These are phyloP conservation scores for Neomorphus geoffroyi DNA, from an alignment of 2,797 vertebrate genomes.

Conservation along the genomic window DNA sequence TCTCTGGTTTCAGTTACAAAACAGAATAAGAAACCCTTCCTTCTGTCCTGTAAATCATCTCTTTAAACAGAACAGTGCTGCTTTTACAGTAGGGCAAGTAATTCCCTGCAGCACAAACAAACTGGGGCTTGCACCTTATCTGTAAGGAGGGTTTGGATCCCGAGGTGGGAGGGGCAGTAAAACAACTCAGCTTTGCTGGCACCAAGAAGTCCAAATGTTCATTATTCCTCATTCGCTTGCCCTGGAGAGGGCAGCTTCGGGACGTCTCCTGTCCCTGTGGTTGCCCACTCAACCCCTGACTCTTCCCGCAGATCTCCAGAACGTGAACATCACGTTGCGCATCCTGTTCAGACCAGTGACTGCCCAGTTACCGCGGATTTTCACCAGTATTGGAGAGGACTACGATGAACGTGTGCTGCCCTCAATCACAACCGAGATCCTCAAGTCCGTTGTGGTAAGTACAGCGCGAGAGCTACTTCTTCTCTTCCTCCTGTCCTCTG, in stretches of 20 bases:
- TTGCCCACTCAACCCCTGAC: not conserved
- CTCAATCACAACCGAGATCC: conserved; percentile 96
- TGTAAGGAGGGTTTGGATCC: not conserved
- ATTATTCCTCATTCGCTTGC: no score
- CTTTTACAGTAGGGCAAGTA: no score
- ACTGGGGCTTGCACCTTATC: not conserved
- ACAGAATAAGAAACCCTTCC: no score
- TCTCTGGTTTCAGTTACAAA: no score
- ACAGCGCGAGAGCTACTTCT: fast-evolving
- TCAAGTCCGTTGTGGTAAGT: conserved; percentile 96
- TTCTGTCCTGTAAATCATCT: not conserved
- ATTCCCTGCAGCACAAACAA: not conserved
- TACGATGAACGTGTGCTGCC: conserved; percentile 96
- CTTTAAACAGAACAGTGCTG: not conserved
- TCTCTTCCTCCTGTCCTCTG: not conserved
- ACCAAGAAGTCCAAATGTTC: not conserved
- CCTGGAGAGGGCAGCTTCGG: not conserved
- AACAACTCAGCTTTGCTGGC: fast-evolving
- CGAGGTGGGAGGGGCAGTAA: no score
- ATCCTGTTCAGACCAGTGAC: conserved; percentile 93
- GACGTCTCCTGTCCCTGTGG: not conserved
- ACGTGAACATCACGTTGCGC: conserved; percentile 95
- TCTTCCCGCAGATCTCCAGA: conserved; percentile 88
- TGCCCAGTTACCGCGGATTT: conserved; percentile 91
- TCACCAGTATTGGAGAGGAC: conserved; percentile 95